These are phyloP conservation scores for Hofmannophila pseudospretella DNA, from an alignment of 2,888 invertebrate species.

Conservation along the genomic window DNA sequence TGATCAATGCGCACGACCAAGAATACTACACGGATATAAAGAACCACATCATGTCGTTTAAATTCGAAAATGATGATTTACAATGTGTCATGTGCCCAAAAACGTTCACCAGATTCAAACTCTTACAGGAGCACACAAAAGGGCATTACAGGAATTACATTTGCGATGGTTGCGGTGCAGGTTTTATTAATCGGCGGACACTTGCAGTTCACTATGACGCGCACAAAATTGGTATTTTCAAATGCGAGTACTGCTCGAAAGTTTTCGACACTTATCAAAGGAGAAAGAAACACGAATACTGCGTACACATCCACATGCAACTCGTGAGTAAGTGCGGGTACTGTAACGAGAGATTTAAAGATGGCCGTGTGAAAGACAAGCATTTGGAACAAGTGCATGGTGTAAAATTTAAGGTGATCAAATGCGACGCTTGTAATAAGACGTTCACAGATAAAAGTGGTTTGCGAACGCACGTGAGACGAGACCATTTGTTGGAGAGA, in stretches of 20 bases:
- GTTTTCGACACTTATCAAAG: slow-evolving; percentile 47
- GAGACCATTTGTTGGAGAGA: slow-evolving; percentile 43
- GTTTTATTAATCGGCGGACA: slow-evolving; percentile 30
- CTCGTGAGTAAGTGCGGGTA: slow-evolving; percentile 29
- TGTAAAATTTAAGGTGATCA: slow-evolving; percentile 21
- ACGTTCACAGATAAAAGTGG: slow-evolving; percentile 22
- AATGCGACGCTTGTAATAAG: slow-evolving; percentile 35
- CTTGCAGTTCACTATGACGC: slow-evolving; percentile 19
- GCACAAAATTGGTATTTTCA: slow-evolving; percentile 31
- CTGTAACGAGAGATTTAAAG: slow-evolving; percentile 30
- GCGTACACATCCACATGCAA: neutral
- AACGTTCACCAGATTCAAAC: slow-evolving; percentile 20
- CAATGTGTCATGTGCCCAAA: slow-evolving; percentile 23
- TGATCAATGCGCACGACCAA: slow-evolving; percentile 20
- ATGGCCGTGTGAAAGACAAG: slow-evolving; percentile 24
- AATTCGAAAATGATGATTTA: slow-evolving; percentile 27
- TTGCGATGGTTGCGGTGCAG: slow-evolving; percentile 31
- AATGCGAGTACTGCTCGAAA: slow-evolving; percentile 52
- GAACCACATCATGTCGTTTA: slow-evolving; percentile 40
- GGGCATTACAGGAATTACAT: slow-evolving; percentile 35
- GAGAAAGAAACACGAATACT: slow-evolving; percentile 46
- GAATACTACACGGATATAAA: slow-evolving; percentile 25
- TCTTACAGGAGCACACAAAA: slow-evolving; percentile 37
- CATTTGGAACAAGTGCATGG: slow-evolving; percentile 21
- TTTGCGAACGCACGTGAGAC: slow-evolving; percentile 28